These are phyloP conservation scores for Pagetopsis macropterus DNA, from an alignment of 2,797 vertebrate genomes.

Conservation along the genomic window DNA sequence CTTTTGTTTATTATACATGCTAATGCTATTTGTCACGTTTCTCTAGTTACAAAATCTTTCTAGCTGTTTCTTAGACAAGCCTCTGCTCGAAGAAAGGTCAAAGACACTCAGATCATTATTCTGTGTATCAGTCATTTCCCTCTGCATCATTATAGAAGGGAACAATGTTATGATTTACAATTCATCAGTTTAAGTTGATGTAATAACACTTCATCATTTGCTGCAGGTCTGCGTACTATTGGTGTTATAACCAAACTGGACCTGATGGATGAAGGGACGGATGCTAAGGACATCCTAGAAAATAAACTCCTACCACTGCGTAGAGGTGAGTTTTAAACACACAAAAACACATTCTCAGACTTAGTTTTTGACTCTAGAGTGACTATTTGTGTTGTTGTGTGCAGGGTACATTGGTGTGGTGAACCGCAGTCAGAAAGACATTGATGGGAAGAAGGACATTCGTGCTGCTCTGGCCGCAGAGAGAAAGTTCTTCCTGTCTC, in stretches of 20 bases:
- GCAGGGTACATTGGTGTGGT: slow-evolving; percentile 97
- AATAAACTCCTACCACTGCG: slow-evolving; percentile 94
- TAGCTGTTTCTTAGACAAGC: neutral
- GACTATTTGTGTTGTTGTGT: slow-evolving; percentile 1
- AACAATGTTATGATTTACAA: neutral
- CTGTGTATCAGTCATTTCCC: neutral
- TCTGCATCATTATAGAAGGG: neutral
- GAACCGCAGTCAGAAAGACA: slow-evolving; percentile 98
- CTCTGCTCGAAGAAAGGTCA: slow-evolving; percentile 9
- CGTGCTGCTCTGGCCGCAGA: slow-evolving; percentile 91
- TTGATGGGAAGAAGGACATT: slow-evolving; percentile 97
- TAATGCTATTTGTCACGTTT: slow-evolving; percentile 1
- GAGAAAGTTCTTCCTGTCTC: slow-evolving; percentile 97
- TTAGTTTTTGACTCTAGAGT: neutral
- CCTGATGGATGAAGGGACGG: slow-evolving; percentile 97
- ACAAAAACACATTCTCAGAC: neutral
- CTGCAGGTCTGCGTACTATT: slow-evolving; percentile 91
- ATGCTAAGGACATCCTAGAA: slow-evolving; percentile 93
- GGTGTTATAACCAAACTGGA: slow-evolving; percentile 98
- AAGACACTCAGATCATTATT: neutral
- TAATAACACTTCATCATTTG: slow-evolving; percentile 5
- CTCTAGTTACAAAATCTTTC: neutral
- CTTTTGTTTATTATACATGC: slow-evolving; percentile 10
- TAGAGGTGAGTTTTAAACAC: slow-evolving; percentile 82
- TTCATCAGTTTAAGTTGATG: neutral